phyloP scores from a whole-genome alignment of 1,140 invertebrate species.

The Zaprionus capensis region DNA sequence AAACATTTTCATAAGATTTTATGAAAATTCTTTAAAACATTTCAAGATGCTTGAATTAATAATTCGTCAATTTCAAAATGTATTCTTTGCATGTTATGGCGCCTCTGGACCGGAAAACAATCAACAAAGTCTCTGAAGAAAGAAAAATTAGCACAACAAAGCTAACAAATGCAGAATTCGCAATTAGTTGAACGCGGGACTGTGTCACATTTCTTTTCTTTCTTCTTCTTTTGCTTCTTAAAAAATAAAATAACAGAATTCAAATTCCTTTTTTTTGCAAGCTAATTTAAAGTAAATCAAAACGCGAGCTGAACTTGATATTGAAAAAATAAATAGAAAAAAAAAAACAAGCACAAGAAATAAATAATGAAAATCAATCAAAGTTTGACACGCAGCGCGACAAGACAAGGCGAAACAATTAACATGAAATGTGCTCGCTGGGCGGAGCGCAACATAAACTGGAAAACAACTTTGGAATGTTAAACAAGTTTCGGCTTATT shows the following conservation, averaged over 20 bases:
- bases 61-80: background rate
- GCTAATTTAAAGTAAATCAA: slow-evolving; percentile 38
- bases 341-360: slow-evolving; percentile 4
- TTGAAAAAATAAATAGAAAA: slow-evolving; percentile 33
- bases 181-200: slow-evolving; percentile 37
- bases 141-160: slow-evolving; percentile 67
- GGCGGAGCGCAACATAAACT: slow-evolving; percentile 28
- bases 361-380: slow-evolving; percentile 41
- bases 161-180: slow-evolving; percentile 53
- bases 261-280: slow-evolving; percentile 19
- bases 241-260: slow-evolving; percentile 10
- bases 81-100: background rate
- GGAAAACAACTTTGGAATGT: slow-evolving; percentile 49
- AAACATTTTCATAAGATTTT: background rate
- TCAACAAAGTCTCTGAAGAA: background rate
- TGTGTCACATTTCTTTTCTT: slow-evolving; percentile 30
- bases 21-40: background rate
- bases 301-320: slow-evolving; percentile 41
- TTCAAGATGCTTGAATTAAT: background rate
- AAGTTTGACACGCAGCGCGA: slow-evolving; percentile 28
- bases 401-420: slow-evolving; percentile 42
- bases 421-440: slow-evolving; percentile 46
- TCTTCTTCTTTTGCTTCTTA: slow-evolving; percentile 25
- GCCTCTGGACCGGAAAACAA: slow-evolving; percentile 29
- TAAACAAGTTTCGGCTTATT: slow-evolving; percentile 50